Conservation (phyloP, 2,888 invertebrate genomes). For the Siphlonurus alternatus region DNA sequence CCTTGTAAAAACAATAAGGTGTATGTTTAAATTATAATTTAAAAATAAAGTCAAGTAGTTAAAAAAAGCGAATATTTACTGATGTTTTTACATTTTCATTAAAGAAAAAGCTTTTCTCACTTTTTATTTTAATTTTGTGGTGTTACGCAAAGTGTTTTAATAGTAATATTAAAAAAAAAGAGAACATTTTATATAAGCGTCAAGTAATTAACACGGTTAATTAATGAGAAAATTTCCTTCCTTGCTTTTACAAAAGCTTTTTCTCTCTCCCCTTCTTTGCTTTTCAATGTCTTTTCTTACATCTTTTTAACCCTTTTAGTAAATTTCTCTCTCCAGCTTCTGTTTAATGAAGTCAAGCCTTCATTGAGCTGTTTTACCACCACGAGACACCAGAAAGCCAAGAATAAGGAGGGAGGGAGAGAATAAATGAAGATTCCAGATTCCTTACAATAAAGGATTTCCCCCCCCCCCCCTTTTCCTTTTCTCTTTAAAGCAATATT, state of each 20-base stretch:
- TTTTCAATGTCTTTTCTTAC: not conserved
- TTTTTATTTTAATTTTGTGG: not conserved
- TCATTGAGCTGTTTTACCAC: not conserved
- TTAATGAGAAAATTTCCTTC: not conserved
- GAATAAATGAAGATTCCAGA: not conserved
- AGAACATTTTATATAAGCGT: not conserved
- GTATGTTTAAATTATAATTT: not conserved
- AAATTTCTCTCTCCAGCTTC: not conserved
- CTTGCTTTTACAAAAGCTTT: not conserved
- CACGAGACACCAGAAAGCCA: no score
- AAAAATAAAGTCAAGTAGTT: not conserved
- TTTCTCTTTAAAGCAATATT: not conserved
- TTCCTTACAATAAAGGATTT: no score
- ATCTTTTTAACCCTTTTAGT: not conserved
- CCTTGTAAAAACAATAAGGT: not conserved
- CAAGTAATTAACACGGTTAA: not conserved
- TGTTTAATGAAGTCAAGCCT: not conserved
- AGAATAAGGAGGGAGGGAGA: not conserved
- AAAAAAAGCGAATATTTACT: not conserved
- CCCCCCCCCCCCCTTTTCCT: no score
- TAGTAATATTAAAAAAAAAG: no score
- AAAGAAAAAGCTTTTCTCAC: not conserved
- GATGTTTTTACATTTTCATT: not conserved
- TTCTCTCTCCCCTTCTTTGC: not conserved
- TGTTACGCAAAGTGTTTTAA: not conserved